Base-by-base conservation (phyloP, 2,888 invertebrate genomes). In the Selenia dentaria region DNA sequence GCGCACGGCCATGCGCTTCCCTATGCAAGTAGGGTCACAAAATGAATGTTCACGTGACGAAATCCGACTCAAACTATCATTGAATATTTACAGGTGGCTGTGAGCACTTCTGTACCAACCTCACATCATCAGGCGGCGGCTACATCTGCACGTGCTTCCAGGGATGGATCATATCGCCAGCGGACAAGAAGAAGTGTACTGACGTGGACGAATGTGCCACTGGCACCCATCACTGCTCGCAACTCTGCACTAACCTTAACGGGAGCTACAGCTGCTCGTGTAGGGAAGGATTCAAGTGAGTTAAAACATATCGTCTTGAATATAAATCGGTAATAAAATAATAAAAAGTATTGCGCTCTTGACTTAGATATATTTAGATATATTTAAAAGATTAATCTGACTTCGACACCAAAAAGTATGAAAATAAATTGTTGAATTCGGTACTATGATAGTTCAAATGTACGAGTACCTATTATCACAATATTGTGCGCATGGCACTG, bases 181-280 rank as follows among this genome's bases (percentile, higher is more conserved):
- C 93, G 2, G 96, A 97, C 78, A 93, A 94, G 51, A 98, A 98
- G 84, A 93, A 93, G 53, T 98, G 98, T 74, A 89, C 94, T 54
- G 99, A 99, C 78, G 93, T 98, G 9, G 95, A 99, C 82, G 99
- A 99, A 83, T 99, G 99, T 73, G 90, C 92, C 0, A 93, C 93
- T 11, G 95, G 96, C 43, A 92, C 92, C 13, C 96, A 97, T 82
- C 95, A 96, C 52, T 99, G 99, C 87, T 97, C 98, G 1, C 99
- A 99, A 71, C 89, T 96, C 24, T 99, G 99, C 73, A 92, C 93
- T 40, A 99, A 99, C 79, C 82, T 97, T 34, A 98, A 99, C 71
- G 99, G 99, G 70, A 93, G 94, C 48, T 99, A 99, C 78, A 93
- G 94, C 41, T 99, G 99, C 76, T 93, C 94, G 13, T 99, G 99